Conservation (phyloP, 2,888 invertebrate genomes). For the Leucoma salicis region DNA sequence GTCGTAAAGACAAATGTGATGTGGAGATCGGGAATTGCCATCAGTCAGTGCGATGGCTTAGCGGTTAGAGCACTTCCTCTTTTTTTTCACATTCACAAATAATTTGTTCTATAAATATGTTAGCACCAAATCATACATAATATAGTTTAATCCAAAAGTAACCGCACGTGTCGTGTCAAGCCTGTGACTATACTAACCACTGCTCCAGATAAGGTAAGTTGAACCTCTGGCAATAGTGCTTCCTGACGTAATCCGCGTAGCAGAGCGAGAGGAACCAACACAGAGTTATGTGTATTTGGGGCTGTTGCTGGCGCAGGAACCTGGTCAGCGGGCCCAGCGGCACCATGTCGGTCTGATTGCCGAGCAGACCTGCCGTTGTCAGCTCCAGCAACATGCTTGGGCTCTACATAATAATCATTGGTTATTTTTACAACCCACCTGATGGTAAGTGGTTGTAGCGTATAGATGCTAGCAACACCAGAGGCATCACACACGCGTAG, state of each 20-base stretch:
- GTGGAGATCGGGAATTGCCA: too few species aligned
- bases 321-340: slow-evolving; percentile 62
- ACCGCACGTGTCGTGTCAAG: not conserved
- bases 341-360: slow-evolving; percentile 51
- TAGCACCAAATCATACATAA: too few species aligned
- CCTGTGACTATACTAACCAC: slow-evolving; percentile 57
- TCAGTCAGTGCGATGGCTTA: too few species aligned
- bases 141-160: too few species aligned
- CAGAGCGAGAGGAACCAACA: slow-evolving; percentile 77
- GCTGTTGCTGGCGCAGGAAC: slow-evolving; percentile 70
- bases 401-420: slow-evolving; percentile 52
- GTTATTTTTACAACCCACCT: too few species aligned
- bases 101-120: too few species aligned
- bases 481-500: too few species aligned
- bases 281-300: slow-evolving; percentile 74
- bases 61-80: too few species aligned
- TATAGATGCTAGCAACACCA: too few species aligned
- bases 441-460: too few species aligned
- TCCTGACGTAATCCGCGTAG: slow-evolving; percentile 73
- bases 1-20: too few species aligned
- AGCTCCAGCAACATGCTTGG: slow-evolving; percentile 68
- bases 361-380: slow-evolving; percentile 68
- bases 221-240: slow-evolving; percentile 68
- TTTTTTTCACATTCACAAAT: too few species aligned
- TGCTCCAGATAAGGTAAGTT: slow-evolving; percentile 73